phyloP scores from a whole-genome alignment of 2,113 vertebrate species.

The Salvelinus alpinus region DNA sequence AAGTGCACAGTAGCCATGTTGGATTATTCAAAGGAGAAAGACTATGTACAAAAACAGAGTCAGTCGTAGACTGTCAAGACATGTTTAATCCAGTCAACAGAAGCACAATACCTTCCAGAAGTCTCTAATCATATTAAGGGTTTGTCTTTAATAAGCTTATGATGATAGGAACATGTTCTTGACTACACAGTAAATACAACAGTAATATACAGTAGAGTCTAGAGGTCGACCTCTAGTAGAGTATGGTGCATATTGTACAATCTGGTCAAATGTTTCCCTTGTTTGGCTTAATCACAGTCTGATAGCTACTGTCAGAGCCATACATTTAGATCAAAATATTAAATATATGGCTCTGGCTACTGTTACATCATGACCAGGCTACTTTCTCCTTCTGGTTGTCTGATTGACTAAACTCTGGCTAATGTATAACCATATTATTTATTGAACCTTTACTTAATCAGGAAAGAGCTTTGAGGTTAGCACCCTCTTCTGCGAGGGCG shows the following conservation, averaged over 20 bases:
- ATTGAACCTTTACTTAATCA: no score
- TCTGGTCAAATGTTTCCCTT: not conserved
- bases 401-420: not conserved
- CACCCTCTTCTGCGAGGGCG: not conserved
- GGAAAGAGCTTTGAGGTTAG: no score
- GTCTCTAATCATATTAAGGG: constrained; percentile 69
- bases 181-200: constrained; percentile 44
- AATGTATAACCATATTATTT: no score
- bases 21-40: no score
- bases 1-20: constrained; percentile 14
- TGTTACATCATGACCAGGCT: not conserved
- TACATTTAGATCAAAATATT: no score
- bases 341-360: not conserved
- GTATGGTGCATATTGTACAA: no score
- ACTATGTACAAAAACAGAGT: no score
- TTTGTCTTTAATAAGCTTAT: constrained; percentile 67
- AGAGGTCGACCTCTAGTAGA: no score
- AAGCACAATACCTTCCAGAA: constrained; percentile 65
- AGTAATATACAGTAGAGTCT: no score
- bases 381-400: not conserved
- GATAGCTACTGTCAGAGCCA: not conserved
- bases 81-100: constrained; percentile 70
- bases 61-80: constrained; percentile 29
- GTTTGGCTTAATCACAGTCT: no score
- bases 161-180: constrained; percentile 58